Conservation (phyloP, 2,888 invertebrate species). For the Psylliodes chrysocephalus region DNA sequence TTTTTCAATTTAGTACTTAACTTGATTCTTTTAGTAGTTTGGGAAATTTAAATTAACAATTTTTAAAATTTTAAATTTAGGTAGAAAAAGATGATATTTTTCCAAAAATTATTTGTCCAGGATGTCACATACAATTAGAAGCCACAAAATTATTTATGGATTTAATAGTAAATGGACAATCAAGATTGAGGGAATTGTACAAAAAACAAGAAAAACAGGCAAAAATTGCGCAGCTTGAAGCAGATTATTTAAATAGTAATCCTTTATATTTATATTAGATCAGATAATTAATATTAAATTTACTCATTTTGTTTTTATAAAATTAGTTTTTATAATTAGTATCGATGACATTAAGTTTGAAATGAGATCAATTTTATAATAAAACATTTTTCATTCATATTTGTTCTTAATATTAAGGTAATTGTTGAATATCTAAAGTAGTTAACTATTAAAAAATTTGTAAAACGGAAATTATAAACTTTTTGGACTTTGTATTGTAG, state of each 20-base stretch:
- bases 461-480: no score
- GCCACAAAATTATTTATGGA: conserved; percentile 80
- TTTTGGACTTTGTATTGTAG: no score
- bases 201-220: conserved; percentile 60
- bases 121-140: conserved; percentile 80
- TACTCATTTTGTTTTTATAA: no score
- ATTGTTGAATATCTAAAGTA: no score
- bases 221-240: conserved; percentile 52
- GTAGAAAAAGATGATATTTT: conserved; percentile 75
- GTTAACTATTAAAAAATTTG: no score
- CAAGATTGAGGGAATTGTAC: conserved; percentile 67
- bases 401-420: no score
- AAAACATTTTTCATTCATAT: no score
- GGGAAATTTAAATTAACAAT: conserved; percentile 50
- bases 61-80: conserved; percentile 63
- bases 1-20: conserved; percentile 51
- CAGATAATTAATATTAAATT: no score
- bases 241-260: conserved; percentile 55
- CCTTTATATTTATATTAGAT: no score
- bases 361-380: no score
- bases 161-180: conserved; percentile 77
- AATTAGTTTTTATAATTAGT: no score
- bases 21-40: conserved; percentile 55
- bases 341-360: no score
- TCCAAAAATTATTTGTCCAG: conserved; percentile 79